These are phyloP conservation scores for Cynodonichthys magdalenae DNA, from an alignment of 2,797 vertebrate genomes.

Conservation along the genomic window DNA sequence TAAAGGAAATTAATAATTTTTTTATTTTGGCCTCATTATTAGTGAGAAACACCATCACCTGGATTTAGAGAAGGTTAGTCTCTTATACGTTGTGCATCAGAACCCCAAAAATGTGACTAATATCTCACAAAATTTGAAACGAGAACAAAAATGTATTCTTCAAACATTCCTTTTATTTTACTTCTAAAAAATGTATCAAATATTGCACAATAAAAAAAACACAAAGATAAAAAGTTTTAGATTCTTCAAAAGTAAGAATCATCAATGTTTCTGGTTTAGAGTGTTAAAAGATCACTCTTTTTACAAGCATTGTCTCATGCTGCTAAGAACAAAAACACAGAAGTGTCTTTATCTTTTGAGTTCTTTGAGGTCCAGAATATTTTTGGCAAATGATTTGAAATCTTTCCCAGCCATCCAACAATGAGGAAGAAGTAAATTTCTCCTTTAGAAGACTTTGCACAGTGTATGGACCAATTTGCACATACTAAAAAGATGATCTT, in stretches of 20 bases:
- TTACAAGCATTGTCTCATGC: constrained; percentile 5
- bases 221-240: constrained; percentile 53
- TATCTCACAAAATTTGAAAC: constrained; percentile 4
- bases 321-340: constrained; percentile 33
- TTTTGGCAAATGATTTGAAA: constrained; percentile 64
- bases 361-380: constrained; percentile 17
- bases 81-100: too few relatives aligned
- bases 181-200: constrained; percentile 53
- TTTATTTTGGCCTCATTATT: too few relatives aligned
- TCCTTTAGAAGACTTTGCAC: constrained; percentile 37
- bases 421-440: constrained; percentile 17
- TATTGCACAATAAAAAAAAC: constrained; percentile 68
- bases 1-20: too few relatives aligned
- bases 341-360: constrained; percentile 24
- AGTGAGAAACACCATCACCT: too few relatives aligned
- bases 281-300: not conserved
- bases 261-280: constrained; percentile 21
- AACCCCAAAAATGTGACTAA: too few relatives aligned
- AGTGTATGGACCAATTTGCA: constrained; percentile 17
- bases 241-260: constrained; percentile 28
- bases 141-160: constrained; percentile 16
- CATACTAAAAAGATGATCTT: constrained; percentile 25
- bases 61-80: too few relatives aligned
- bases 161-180: constrained; percentile 3
- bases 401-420: constrained; percentile 26